Evolutionary conservation across 2,113 vertebrate species (phyloP).

Genomic region (Serranochromis macrocephalus): DNA sequence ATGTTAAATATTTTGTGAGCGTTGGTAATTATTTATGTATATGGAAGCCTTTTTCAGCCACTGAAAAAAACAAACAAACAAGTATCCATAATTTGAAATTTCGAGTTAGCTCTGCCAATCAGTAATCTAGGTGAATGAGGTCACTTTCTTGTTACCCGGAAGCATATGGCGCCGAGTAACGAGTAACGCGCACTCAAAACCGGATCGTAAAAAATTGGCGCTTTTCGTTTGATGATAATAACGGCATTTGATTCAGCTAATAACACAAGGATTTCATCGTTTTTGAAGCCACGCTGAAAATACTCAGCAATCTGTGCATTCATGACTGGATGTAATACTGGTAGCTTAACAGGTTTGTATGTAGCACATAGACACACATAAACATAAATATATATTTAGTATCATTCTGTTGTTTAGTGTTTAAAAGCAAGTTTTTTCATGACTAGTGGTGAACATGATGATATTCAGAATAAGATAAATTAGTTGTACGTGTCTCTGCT

Average conservation of each 20-base stretch:
- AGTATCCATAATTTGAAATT: not conserved
- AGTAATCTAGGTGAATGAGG: not conserved
- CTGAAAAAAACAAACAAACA: not conserved
- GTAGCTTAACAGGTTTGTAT: not conserved
- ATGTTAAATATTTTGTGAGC: not conserved
- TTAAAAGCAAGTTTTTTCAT: not conserved
- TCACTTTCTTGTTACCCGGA: not conserved
- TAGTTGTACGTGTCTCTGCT: no score
- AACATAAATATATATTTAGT: not conserved
- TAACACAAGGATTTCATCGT: fast-evolving
- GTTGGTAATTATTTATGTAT: not conserved
- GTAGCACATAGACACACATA: not conserved
- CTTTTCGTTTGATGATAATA: not conserved
- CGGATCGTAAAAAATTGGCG: not conserved
- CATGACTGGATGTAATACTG: not conserved
- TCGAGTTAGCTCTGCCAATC: not conserved
- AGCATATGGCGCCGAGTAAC: not conserved
- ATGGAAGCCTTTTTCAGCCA: not conserved
- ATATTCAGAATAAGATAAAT: no score
- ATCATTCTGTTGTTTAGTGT: not conserved
- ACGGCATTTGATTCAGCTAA: not conserved
- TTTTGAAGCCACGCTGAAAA: not conserved
- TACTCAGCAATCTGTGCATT: not conserved
- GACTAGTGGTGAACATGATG: no score
- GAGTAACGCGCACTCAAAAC: not conserved